Base-by-base conservation (phyloP, 2,888 invertebrate species). In the Dasysyrphus tricinctus region DNA sequence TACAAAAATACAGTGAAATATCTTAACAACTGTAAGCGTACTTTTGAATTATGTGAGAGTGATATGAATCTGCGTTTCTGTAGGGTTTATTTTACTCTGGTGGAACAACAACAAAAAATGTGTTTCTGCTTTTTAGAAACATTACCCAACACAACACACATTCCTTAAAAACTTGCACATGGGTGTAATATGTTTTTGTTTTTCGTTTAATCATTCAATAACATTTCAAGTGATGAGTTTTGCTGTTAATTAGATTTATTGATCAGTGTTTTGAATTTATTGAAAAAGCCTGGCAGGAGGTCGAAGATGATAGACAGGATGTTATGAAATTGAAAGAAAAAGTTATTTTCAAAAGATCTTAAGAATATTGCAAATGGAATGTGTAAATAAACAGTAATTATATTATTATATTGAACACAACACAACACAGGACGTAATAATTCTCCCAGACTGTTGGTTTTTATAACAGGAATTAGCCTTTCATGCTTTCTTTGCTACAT, bases 41-140 rank as follows among this genome's bases (percentile, higher is more conserved):
- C n/a, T 32, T 80, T 76, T 80, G 76, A 73, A 77, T 76, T 49
- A 72, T 65, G 75, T 78, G 80, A 80, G 80, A 75, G 65, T 51
- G 65, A 84, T 63, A 59, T 59, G 80, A 75, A 74, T 82, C 56
- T 65, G 75, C 70, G 80, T 69, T 69, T 82, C 56, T 65, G 79
- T 70, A 79, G 70, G 84, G 80, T 79, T 59, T 70, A 8, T 39
- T 39, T 69, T 75, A 54, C 70, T 69, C 32, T 9, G 24, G 24
- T 9, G n/a, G n/a, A n/a, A n/a, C n/a, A n/a, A n/a, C n/a, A n/a
- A 29, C 19, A 63, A 57, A 72, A 77, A 73, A 59, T 44, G 42
- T 57, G 67, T 69, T 49, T 57, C 39, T 59, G 57, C 47, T 49
- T 69, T 69, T 54, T 42, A 56, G 65, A 80, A 59, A 69, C 75